A percentile compares a stretch with the other conserved stretches of the same genome.
Evolutionary conservation across 1,140 invertebrate genomes (phyloP).

Genomic region (Drosophila pruinosa): DNA sequence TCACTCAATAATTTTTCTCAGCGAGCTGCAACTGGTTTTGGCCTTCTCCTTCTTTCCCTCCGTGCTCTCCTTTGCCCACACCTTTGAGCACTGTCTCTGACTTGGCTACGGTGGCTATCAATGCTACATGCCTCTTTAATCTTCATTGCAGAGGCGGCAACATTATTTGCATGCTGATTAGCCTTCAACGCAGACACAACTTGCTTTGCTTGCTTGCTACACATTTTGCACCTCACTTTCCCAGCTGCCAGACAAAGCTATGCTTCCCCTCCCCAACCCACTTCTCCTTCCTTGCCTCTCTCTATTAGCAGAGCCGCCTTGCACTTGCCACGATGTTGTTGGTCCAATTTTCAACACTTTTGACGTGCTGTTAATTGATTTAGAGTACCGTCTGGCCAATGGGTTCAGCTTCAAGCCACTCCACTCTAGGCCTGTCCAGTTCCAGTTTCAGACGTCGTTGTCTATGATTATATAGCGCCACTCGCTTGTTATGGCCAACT

Average conservation of each 20-base stretch:
- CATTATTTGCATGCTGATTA: slow-evolving; percentile 82
- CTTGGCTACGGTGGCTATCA: slow-evolving; percentile 53
- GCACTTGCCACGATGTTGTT: slow-evolving; percentile 32
- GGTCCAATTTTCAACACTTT: slow-evolving; percentile 80
- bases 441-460: slow-evolving; percentile 6
- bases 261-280: background rate
- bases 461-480: slow-evolving; percentile 79
- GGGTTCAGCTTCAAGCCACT: slow-evolving; percentile 3
- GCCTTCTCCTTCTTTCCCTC: background rate
- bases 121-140: slow-evolving; percentile 70
- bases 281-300: background rate
- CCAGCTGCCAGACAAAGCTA: slow-evolving; percentile 4
- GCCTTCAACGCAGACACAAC: slow-evolving; percentile 68
- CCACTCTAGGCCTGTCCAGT: slow-evolving; percentile 6
- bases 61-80: background rate
- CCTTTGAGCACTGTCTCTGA: background rate
- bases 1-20: slow-evolving; percentile 66
- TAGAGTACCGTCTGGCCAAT: slow-evolving; percentile 62
- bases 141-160: slow-evolving; percentile 66
- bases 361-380: slow-evolving; percentile 81
- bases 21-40: slow-evolving; percentile 72
- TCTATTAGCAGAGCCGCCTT: slow-evolving; percentile 42
- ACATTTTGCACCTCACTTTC: slow-evolving; percentile 58
- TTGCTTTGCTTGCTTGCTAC: slow-evolving; percentile 30
- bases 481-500: slow-evolving; percentile 75